Conservation (phyloP, 2,113 vertebrate genomes). For the Myiagra hebetior region DNA sequence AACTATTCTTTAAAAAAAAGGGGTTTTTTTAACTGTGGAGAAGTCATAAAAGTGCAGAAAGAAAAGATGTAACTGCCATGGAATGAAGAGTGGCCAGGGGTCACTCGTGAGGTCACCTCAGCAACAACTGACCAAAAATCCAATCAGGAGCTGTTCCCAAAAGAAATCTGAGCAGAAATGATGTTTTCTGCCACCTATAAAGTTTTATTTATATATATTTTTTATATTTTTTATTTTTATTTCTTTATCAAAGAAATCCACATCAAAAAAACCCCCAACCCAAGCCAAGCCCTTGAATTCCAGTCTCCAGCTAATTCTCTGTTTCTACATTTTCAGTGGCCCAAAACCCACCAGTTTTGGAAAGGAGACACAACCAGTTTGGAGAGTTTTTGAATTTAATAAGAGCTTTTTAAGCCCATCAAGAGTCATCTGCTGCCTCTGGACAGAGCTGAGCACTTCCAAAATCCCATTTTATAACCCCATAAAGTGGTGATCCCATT, state of each 20-base stretch:
- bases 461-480: not conserved
- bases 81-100: not conserved
- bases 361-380: not conserved
- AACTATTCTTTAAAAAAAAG: not conserved
- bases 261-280: not conserved
- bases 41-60: not conserved
- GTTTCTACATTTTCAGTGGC: not conserved
- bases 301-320: not conserved
- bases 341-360: not conserved
- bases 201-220: not conserved
- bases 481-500: fast-evolving
- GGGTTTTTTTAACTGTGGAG: not conserved
- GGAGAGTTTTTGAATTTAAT: not conserved
- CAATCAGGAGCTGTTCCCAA: not conserved
- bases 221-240: too few species aligned
- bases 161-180: not conserved
- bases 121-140: not conserved
- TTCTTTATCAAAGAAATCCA: not conserved
- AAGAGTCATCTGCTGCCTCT: not conserved
- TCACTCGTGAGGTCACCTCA: not conserved
- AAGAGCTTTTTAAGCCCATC: not conserved
- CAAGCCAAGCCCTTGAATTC: not conserved
- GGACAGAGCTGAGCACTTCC: not conserved
- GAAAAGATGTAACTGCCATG: not conserved
- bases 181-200: not conserved